These are phyloP conservation scores for Saturnia pavonia DNA, from an alignment of 2,888 invertebrate genomes.

Conservation along the genomic window DNA sequence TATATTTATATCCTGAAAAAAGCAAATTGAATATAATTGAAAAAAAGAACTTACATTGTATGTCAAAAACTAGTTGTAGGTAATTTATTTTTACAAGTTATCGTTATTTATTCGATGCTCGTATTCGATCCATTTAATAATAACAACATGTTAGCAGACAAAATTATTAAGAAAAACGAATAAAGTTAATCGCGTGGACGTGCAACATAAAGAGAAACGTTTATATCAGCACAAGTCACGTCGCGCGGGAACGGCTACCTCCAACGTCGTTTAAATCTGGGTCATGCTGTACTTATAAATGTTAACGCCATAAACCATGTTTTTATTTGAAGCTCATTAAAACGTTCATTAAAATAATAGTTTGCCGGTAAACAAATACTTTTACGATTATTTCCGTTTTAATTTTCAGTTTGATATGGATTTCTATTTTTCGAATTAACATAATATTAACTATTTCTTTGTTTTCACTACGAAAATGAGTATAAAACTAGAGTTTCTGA, in stretches of 20 bases:
- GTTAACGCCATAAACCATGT: conserved; percentile 32
- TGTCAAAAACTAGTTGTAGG: neutral
- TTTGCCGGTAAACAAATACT: conserved; percentile 48
- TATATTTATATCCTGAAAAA: too few relatives aligned
- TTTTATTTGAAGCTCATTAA: conserved; percentile 53
- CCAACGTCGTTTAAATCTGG: conserved; percentile 26
- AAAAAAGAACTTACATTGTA: neutral
- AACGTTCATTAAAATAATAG: conserved; percentile 42
- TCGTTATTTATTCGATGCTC: neutral
- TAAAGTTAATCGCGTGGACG: conserved; percentile 20
- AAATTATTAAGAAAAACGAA: conserved; percentile 7
- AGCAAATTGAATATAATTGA: neutral
- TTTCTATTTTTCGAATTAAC: neutral
- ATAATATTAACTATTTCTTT: neutral
- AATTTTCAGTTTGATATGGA: conserved; percentile 36
- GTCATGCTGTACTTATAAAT: conserved; percentile 25
- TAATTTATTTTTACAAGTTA: neutral
- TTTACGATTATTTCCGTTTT: conserved; percentile 41
- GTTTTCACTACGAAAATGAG: too few relatives aligned
- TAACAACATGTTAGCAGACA: conserved; percentile 1
- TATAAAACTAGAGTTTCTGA: too few relatives aligned
- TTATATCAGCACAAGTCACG: conserved; percentile 26
- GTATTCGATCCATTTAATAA: neutral
- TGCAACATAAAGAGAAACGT: conserved; percentile 24
- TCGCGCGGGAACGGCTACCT: conserved; percentile 26